Base-by-base conservation (phyloP, 2,797 vertebrate species). In the Spheniscus humboldti region DNA sequence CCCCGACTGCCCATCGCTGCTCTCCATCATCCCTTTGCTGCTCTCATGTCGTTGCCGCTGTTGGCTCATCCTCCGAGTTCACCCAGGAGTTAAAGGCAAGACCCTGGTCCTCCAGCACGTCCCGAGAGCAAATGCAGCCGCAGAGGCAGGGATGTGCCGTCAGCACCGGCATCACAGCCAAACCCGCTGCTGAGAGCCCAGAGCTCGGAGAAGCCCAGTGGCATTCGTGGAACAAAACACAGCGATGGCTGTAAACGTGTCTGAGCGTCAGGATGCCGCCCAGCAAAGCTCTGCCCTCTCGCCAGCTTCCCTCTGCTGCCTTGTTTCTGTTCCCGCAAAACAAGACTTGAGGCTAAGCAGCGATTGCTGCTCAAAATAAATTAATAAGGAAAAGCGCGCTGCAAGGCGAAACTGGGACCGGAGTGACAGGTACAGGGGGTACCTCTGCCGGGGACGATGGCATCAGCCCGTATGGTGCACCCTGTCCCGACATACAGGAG, bases 401-500 rank as follows among this genome's bases (percentile, higher is more conserved):
- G n/a, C 45, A 13, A 66, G 39, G 59, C 3, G 7, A 19, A 4
- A 6, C 2, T 18, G 41, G 45, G 45, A 30, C 18, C 1, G 19
- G 33, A 7, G 37, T 23, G 27, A 18, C 19, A 27, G 69, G 78
- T 52, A 30, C 33, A 47, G 48, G 50, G 22, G 35, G 68, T 13
- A 41, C 33, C 72, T n/a, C 72, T 2, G 2, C 37, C 11, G 5
- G 10, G 33, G 41, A 56, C 35, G 15, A 19, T 0, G 5, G 35
- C 56, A 3, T n/a, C 53, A 69, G 67, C 52, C 75, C 18, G 62
- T 12, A 1, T 6, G 22, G 60, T 3, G 39, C 35, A 18, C 39
- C 22, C 13, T 20, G 45, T 39, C 59, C 52, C 6, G 2, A 13
- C 9, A 6, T 0, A 5, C 18, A 8, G 0, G 2, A 30, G 41